Conservation (phyloP, 2,797 vertebrate species). For the Bovichtus variegatus region DNA sequence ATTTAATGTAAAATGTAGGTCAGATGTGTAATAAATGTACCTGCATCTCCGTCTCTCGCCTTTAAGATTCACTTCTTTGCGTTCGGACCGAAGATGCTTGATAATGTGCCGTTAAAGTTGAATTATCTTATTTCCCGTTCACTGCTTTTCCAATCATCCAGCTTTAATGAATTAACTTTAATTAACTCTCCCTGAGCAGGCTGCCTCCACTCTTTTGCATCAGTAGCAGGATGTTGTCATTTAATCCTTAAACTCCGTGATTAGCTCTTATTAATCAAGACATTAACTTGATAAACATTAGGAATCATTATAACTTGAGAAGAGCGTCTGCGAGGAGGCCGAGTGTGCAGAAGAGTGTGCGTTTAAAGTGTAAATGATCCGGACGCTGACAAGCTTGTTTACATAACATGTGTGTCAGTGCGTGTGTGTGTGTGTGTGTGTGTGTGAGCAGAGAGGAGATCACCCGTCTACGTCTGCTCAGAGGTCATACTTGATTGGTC, state of each 20-base stretch:
- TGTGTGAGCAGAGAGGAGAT: not conserved
- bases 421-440: not conserved
- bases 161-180: conserved; percentile 25
- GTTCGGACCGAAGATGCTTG: not conserved
- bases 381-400: conserved; percentile 14
- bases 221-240: conserved; percentile 8
- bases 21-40: no score
- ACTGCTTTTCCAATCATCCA: conserved; percentile 2
- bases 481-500: conserved; percentile 40
- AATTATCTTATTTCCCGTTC: conserved; percentile 1
- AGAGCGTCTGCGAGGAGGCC: conserved; percentile 25
- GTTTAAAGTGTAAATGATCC: not conserved
- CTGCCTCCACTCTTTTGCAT: conserved; percentile 4
- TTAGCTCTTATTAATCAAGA: not conserved
- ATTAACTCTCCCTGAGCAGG: conserved; percentile 9
- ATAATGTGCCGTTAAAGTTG: not conserved
- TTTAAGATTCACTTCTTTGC: not conserved
- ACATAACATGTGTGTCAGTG: not conserved
- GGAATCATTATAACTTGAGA: not conserved
- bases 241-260: conserved; percentile 10
- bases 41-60: no score
- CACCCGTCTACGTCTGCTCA: conserved; percentile 1
- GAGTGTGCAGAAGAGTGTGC: not conserved
- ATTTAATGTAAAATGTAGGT: not conserved
- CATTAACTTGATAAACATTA: not conserved